Percentiles rank a stretch among this genome's conserved stretches.
Conservation (phyloP, 2,113 vertebrate species). For the Sander lucioperca region DNA sequence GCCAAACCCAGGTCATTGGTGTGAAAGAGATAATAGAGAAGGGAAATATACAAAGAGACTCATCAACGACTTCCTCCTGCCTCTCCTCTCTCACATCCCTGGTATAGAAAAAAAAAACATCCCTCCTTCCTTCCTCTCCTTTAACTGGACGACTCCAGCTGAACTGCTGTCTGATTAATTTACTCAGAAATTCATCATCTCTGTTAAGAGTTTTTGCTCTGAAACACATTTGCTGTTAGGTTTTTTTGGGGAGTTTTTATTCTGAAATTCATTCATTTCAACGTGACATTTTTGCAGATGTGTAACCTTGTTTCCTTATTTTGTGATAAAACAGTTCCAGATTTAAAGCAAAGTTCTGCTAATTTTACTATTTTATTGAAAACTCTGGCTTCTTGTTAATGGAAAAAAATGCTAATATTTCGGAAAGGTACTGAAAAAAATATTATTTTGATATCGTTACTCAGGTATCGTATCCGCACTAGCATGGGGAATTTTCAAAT, state of each 20-base stretch:
- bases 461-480: background rate
- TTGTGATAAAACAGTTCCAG: background rate
- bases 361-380: conserved; percentile 6
- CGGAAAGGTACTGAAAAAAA: background rate
- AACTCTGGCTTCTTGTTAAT: background rate
- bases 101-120: conserved; percentile 39
- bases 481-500: background rate
- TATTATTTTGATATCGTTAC: background rate
- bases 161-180: conserved; percentile 81
- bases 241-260: background rate
- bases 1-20: too few species aligned
- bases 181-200: conserved; percentile 17
- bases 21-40: background rate
- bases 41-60: conserved; percentile 49
- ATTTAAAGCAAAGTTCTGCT: background rate
- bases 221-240: conserved; percentile 14
- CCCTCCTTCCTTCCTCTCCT: conserved; percentile 60
- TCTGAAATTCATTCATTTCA: conserved; percentile 1
- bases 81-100: conserved; percentile 54
- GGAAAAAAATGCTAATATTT: background rate
- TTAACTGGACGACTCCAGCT: conserved; percentile 84
- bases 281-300: background rate
- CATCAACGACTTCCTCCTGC: conserved; percentile 38
- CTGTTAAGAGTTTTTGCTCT: conserved; percentile 16
- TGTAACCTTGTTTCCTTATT: background rate